These are phyloP conservation scores for Anniella stebbinsi DNA, from an alignment of 2,797 vertebrate genomes.

Conservation along the genomic window DNA sequence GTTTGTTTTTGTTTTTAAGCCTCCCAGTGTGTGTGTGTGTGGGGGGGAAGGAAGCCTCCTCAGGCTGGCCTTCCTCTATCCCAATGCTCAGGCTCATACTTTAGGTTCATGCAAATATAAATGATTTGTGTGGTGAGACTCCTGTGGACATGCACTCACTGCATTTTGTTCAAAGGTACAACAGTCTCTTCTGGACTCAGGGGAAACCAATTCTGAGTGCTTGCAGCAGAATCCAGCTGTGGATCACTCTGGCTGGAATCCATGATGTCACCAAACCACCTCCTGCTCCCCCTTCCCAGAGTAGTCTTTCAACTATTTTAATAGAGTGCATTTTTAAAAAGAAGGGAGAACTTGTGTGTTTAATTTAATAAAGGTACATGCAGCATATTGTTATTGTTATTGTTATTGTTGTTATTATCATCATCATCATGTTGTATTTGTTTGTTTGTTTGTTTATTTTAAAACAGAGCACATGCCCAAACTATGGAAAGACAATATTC, in stretches of 20 bases:
- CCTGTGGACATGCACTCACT: not conserved
- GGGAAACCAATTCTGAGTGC: not conserved
- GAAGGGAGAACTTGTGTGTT: not conserved
- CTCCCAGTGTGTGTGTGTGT: not conserved
- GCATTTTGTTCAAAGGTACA: not conserved
- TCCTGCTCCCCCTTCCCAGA: not conserved
- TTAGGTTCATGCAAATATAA: not conserved
- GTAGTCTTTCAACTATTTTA: not conserved
- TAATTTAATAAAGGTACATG: not conserved
- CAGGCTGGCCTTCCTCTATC: not conserved
- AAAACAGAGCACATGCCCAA: not conserved
- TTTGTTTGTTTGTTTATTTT: too few species aligned
- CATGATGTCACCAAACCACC: not conserved
- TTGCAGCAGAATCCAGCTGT: not conserved
- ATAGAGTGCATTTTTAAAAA: not conserved
- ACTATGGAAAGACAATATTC: not conserved
- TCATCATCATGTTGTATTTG: too few species aligned
- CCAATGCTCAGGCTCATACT: not conserved
- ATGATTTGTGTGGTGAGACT: not conserved
- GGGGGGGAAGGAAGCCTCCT: too few species aligned
- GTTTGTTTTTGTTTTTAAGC: not conserved
- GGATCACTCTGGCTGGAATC: not conserved
- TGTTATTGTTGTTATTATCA: too few species aligned
- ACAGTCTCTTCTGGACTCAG: not conserved
- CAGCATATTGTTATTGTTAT: not conserved